phyloP scores from a whole-genome alignment of 2,888 invertebrate species.

The Sminthurinus aureus region DNA sequence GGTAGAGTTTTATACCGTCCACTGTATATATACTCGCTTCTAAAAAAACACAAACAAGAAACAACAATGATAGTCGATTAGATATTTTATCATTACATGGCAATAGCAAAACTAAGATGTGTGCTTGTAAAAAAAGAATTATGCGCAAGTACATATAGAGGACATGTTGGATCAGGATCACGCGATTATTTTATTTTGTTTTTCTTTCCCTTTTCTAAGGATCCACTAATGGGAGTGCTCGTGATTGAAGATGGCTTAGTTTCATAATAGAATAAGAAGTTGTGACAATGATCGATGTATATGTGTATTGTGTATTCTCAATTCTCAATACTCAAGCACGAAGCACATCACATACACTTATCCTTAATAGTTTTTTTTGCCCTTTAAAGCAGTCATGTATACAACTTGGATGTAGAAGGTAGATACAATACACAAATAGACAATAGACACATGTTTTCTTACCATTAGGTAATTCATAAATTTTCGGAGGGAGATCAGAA shows the following conservation, averaged over 20 bases:
- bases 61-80: background rate
- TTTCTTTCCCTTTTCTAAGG: background rate
- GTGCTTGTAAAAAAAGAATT: background rate
- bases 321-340: background rate
- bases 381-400: background rate
- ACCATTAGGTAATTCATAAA: constrained; percentile 94
- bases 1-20: constrained; percentile 85
- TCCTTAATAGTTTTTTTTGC: constrained; percentile 15
- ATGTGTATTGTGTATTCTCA: no score
- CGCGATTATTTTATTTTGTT: constrained; percentile 24
- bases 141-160: background rate
- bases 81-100: background rate
- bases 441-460: constrained; percentile 62
- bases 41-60: constrained; percentile 69
- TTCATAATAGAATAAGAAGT: constrained; percentile 42
- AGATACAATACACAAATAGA: background rate
- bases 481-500: constrained; percentile 84
- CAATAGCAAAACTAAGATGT: background rate
- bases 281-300: constrained; percentile 48
- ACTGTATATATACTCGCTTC: constrained; percentile 95
- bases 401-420: background rate
- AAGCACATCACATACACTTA: constrained; percentile 27
- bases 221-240: constrained; percentile 34
- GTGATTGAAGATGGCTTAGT: constrained; percentile 40
- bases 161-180: constrained; percentile 27